These are phyloP conservation scores for Lophochroa leadbeateri DNA, from an alignment of 2,113 vertebrate species.

Conservation along the genomic window DNA sequence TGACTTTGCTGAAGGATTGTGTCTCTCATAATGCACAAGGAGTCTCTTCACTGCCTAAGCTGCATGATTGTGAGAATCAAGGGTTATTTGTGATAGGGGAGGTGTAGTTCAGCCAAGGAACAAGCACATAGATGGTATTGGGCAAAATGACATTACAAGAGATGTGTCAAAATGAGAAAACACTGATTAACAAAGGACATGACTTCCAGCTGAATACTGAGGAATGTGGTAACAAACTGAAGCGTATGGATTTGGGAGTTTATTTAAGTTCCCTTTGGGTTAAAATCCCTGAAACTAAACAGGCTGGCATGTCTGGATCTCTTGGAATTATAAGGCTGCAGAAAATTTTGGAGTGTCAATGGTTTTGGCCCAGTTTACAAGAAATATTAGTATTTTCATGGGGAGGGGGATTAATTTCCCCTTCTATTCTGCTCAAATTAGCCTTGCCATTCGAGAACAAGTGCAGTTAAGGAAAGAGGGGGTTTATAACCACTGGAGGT, in stretches of 20 bases:
- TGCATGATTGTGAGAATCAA: not conserved
- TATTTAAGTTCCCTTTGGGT: not conserved
- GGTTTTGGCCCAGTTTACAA: not conserved
- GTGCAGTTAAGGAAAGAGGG: not conserved
- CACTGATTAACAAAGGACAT: fast-evolving
- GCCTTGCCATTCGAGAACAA: not conserved
- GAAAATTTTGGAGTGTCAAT: not conserved
- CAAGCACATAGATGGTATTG: not conserved
- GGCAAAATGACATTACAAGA: not conserved
- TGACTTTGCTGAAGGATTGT: not conserved
- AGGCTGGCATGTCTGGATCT: not conserved
- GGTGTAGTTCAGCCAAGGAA: not conserved
- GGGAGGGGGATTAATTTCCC: not conserved
- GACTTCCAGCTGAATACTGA: not conserved
- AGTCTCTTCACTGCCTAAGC: not conserved
- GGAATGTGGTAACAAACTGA: fast-evolving
- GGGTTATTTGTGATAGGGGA: not conserved
- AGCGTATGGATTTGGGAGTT: not conserved
- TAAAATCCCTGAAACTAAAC: not conserved
- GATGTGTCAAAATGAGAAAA: not conserved
- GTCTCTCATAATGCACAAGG: not conserved
- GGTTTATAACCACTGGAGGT: not conserved
- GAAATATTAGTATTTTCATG: not conserved
- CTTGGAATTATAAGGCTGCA: not conserved
- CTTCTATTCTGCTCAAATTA: not conserved